phyloP scores from a whole-genome alignment of 2,797 vertebrate genomes.

The Poliocrania exsul region DNA sequence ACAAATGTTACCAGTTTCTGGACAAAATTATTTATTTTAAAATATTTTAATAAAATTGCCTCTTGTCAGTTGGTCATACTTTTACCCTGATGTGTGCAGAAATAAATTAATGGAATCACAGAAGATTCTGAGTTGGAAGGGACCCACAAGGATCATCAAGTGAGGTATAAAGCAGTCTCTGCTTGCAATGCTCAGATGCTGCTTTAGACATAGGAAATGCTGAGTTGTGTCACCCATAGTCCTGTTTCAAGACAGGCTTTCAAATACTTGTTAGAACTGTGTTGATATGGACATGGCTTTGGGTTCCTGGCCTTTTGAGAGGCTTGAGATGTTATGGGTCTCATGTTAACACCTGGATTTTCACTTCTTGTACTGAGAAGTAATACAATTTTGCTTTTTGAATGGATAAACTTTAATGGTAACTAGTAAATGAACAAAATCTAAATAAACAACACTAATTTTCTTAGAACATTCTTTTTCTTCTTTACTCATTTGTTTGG shows the following conservation, averaged over 20 bases:
- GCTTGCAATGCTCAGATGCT: not conserved
- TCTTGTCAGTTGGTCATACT: not conserved
- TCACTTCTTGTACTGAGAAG: not conserved
- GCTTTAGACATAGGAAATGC: not conserved
- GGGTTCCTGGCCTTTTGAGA: not conserved
- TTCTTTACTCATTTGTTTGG: not conserved
- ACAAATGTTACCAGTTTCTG: not conserved
- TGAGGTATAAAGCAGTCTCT: not conserved
- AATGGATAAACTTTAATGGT: not conserved
- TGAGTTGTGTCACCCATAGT: not conserved
- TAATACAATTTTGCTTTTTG: not conserved
- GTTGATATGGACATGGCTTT: fast-evolving
- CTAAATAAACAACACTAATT: not conserved
- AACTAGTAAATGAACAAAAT: not conserved
- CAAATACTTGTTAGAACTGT: not conserved
- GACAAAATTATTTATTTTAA: not conserved
- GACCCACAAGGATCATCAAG: not conserved
- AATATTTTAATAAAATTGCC: not conserved
- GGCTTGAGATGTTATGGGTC: not conserved
- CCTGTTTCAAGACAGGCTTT: not conserved
- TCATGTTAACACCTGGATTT: not conserved
- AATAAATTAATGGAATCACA: not conserved
- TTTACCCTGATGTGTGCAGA: not conserved
- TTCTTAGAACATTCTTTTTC: not conserved
- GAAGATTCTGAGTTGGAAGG: not conserved